These are phyloP conservation scores for Scortum barcoo DNA, from an alignment of 2,113 vertebrate species.

Conservation along the genomic window DNA sequence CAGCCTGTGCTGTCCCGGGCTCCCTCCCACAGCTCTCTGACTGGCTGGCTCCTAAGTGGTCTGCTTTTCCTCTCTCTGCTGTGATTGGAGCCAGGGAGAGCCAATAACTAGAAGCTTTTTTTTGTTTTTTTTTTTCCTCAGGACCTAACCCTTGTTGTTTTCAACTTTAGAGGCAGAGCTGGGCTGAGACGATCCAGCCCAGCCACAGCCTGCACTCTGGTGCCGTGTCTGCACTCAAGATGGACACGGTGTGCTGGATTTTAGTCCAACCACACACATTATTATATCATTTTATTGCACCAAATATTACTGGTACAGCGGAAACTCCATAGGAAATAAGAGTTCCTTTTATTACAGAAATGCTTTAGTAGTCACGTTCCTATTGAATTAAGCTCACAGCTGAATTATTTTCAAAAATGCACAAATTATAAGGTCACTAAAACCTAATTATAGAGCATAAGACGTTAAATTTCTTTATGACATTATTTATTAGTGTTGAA, in stretches of 20 bases:
- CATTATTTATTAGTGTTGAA: neutral
- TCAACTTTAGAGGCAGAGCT: constrained; percentile 66
- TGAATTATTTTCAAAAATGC: neutral
- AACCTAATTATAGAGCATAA: neutral
- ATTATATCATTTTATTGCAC: neutral
- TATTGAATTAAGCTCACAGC: neutral
- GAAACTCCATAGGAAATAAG: neutral
- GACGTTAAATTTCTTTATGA: neutral
- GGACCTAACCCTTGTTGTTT: constrained; percentile 83
- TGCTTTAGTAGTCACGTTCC: neutral
- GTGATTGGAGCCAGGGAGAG: constrained; percentile 79
- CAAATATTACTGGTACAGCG: neutral
- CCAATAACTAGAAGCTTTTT: constrained; percentile 67
- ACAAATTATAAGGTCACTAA: neutral
- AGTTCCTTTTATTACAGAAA: neutral
- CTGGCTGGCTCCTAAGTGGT: constrained; percentile 82
- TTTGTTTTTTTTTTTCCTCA: constrained; percentile 51
- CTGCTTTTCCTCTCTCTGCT: constrained; percentile 76
- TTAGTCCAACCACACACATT: constrained; percentile 4
- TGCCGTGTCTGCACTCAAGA: constrained; percentile 15
- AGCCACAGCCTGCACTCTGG: constrained; percentile 38
- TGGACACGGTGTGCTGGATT: neutral
- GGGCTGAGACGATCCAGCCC: constrained; percentile 37
- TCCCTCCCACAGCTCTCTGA: constrained; percentile 72
- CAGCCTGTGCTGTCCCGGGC: constrained; percentile 78